Base-by-base conservation (phyloP, 2,113 vertebrate genomes). In the Eurypyga helias region DNA sequence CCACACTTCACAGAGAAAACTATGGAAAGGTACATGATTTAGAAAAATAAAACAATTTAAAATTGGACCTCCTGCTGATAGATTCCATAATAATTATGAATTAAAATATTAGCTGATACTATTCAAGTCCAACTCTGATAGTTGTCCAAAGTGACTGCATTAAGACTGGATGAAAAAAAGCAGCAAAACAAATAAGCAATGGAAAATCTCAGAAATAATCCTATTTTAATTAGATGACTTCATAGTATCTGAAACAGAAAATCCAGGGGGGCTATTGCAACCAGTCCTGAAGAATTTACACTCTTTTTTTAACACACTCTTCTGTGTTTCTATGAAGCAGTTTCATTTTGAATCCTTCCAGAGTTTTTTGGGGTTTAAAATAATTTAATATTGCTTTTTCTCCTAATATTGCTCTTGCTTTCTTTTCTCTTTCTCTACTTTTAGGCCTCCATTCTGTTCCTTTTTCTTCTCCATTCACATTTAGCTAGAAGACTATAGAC, bases 181-280 rank as follows among this genome's bases (percentile, higher is more conserved):
- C 10, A 89, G 28, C 48, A 89, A 41, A 94, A 38, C 29, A 95
- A 94, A 85, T 61, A 54, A 89, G 5, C 28, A 58, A 83, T 33
- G 34, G 52, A 91, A 96, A 96, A 96, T 41, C 8, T 65, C 49
- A 95, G 20, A 78, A 91, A 88, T 88, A 95, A 95, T 95, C 51
- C 24, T 9, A 87, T 76, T 95, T 96, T 96, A 97, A 93, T 96
- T 83, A 64, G 48, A 61, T 67, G 72, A 71, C 23, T 96, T 89
- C 55, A 66, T 90, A 69, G 81, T 92, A 95, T 81, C 69, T 78
- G 71, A 96, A 96, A 93, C 7, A 87, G 64, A 95, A 98, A 96
- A 83, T 95, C 75, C 64, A 95, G 7, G 36, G 46, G 18, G 31
- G 46, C 17, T 69, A 41, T 69, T 57, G 23, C 70, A 83, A 79